Evolutionary conservation across 2,888 invertebrate species (phyloP).

Genomic region (Euspilapteryx auroguttella): DNA sequence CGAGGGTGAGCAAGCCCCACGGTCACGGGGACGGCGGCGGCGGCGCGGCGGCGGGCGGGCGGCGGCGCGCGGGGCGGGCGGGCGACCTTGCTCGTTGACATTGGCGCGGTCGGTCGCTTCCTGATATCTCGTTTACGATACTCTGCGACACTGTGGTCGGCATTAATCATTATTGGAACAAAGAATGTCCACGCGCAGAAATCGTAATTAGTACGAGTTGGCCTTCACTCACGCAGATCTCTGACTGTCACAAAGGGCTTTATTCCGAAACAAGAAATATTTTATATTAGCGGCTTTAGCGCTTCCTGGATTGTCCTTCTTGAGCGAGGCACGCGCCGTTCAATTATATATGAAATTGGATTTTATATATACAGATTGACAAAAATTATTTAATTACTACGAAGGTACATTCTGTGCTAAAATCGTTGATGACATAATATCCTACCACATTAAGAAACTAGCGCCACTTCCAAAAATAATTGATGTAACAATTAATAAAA

Average conservation of each 20-base stretch:
- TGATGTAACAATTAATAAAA: too few relatives aligned
- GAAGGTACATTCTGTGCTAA: too few relatives aligned
- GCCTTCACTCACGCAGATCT: conserved; percentile 26
- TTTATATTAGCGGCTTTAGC: background rate
- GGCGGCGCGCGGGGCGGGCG: conserved; percentile 10
- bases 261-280: conserved; percentile 22
- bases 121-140: conserved; percentile 56
- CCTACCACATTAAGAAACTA: too few relatives aligned
- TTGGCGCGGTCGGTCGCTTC: conserved; percentile 49
- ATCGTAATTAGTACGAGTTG: conserved; percentile 54
- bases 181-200: conserved; percentile 60
- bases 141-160: conserved; percentile 41
- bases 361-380: too few relatives aligned
- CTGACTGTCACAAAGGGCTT: conserved; percentile 40
- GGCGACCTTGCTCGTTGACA: conserved; percentile 41
- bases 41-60: conserved; percentile 7
- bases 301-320: background rate
- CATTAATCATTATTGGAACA: conserved; percentile 58
- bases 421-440: too few relatives aligned
- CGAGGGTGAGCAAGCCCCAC: conserved; percentile 9
- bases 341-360: too few relatives aligned
- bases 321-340: too few relatives aligned
- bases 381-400: too few relatives aligned
- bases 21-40: conserved; percentile 8
- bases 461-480: too few relatives aligned